phyloP scores from a whole-genome alignment of 1,140 invertebrate species.

The Meloidogyne hapla region DNA sequence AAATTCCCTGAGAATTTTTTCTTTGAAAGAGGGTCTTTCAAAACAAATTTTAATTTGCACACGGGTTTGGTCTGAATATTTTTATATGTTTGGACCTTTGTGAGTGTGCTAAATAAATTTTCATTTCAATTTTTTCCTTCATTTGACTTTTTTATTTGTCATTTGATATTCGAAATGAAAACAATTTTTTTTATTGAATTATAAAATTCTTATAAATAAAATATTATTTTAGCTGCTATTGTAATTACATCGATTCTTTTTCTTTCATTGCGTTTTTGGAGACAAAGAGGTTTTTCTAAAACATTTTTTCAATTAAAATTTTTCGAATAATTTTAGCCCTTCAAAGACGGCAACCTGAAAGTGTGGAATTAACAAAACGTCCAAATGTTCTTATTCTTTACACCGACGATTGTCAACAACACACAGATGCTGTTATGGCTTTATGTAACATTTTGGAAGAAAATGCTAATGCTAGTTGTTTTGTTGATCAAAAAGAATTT shows the following conservation, averaged over 20 bases:
- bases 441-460: constrained; percentile 40
- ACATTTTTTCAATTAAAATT: neutral
- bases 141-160: neutral
- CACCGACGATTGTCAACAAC: constrained; percentile 53
- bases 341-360: constrained; percentile 28
- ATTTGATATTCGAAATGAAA: neutral
- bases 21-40: too few relatives aligned
- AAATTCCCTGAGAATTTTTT: too few relatives aligned
- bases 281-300: neutral
- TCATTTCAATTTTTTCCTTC: neutral
- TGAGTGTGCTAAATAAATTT: neutral
- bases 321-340: constrained; percentile 11
- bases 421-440: constrained; percentile 38
- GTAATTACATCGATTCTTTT: constrained; percentile 29
- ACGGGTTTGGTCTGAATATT: neutral
- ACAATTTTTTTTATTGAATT: neutral
- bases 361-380: constrained; percentile 33
- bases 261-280: constrained; percentile 32
- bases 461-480: constrained; percentile 39
- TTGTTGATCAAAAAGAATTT: constrained; percentile 44
- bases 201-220: neutral
- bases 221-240: neutral
- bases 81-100: neutral
- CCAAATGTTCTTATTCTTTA: constrained; percentile 56
- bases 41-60: neutral